Percentiles rank a stretch among this genome's conserved stretches.
Evolutionary conservation across 2,888 invertebrate species (phyloP).

Genomic region (Eurytoma adleriae): DNA sequence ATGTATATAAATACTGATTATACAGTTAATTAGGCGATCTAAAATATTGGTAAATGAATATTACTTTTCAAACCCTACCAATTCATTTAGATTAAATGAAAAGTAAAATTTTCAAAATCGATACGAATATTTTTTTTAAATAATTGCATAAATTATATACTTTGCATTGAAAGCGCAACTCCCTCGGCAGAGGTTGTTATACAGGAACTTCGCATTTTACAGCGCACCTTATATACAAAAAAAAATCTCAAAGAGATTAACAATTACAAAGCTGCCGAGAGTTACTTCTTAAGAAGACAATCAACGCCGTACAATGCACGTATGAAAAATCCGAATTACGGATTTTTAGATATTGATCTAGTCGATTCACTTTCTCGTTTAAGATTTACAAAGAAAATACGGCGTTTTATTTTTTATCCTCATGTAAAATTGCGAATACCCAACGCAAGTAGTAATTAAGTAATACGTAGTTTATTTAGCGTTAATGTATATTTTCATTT

Average conservation of each 20-base stretch:
- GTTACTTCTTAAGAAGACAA: conserved; percentile 30
- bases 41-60: not conserved
- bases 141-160: not conserved
- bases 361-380: conserved; percentile 45
- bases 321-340: conserved; percentile 36
- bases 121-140: not conserved
- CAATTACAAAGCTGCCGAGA: conserved; percentile 40
- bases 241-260: conserved; percentile 29
- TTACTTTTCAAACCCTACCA: not conserved
- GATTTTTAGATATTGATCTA: conserved; percentile 53
- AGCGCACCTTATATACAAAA: not conserved
- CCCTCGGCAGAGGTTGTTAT: conserved; percentile 13
- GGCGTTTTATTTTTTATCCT: conserved; percentile 37
- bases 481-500: conserved; percentile 47
- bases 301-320: conserved; percentile 31
- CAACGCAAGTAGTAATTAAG: not conserved
- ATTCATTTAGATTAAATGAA: not conserved
- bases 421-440: conserved; percentile 21
- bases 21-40: not conserved
- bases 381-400: conserved; percentile 31
- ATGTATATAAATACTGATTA: not conserved
- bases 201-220: no score
- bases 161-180: conserved; percentile 1
- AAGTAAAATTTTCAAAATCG: conserved; percentile 16
- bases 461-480: conserved; percentile 25